Conservation (phyloP, 92 coral and sea anemone genomes). For the Zoanthus solanderi region DNA sequence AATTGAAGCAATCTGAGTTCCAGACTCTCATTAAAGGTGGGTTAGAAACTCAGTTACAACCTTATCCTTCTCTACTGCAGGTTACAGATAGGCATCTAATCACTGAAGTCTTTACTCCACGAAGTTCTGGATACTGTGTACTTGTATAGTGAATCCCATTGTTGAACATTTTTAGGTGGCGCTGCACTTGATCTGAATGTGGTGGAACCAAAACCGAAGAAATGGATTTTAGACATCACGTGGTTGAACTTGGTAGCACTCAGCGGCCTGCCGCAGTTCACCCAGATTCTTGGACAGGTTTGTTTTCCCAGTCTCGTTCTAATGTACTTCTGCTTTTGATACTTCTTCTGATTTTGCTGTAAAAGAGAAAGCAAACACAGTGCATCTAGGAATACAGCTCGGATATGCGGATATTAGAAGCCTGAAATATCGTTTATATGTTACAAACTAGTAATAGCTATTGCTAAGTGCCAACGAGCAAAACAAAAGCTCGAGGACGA, state of each 20-base stretch:
- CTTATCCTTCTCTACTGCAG: too few species aligned
- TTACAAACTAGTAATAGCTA: too few species aligned
- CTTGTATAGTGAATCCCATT: background rate
- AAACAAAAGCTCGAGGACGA: too few species aligned
- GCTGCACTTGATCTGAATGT: constrained; percentile 98
- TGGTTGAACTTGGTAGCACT: constrained; percentile 97
- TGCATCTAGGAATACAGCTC: too few species aligned
- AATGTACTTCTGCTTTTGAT: background rate
- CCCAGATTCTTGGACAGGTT: constrained; percentile 99
- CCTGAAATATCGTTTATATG: too few species aligned
- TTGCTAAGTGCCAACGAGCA: too few species aligned
- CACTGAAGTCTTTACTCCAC: background rate
- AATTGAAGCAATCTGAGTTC: constrained; percentile 93
- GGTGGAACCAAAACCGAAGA: constrained; percentile 99
- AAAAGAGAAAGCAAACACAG: too few species aligned
- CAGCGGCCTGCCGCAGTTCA: constrained; percentile 94
- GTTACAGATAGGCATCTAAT: too few species aligned
- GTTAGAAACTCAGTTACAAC: background rate
- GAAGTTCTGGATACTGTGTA: background rate
- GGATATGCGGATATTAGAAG: too few species aligned
- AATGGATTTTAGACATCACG: constrained; percentile 98
- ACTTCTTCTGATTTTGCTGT: too few species aligned
- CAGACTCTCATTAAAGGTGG: constrained; percentile 96
- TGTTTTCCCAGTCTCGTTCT: background rate
- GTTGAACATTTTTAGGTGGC: constrained; percentile 75